These are phyloP conservation scores for Magallana angulata DNA, from an alignment of 1,140 invertebrate species.

Conservation along the genomic window DNA sequence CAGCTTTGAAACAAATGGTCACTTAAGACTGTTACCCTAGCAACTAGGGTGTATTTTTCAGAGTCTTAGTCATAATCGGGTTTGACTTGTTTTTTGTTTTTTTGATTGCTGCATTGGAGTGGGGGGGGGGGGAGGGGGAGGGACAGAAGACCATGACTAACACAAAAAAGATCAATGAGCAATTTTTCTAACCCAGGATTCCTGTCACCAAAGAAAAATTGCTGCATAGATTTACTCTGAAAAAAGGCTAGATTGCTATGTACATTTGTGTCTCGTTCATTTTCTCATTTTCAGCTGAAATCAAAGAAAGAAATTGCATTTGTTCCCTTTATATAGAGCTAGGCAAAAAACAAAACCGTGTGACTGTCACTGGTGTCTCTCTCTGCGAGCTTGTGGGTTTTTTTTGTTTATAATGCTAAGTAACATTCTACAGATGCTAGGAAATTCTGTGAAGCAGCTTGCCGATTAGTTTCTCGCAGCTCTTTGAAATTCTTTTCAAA, in stretches of 20 bases:
- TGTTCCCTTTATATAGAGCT: neutral
- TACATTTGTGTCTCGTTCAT: neutral
- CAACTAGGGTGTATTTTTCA: neutral
- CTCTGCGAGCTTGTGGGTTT: neutral
- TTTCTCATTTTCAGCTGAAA: slow-evolving; percentile 18
- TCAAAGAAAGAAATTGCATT: neutral
- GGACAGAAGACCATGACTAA: neutral
- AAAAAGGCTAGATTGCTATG: slow-evolving; percentile 10
- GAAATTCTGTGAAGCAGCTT: neutral
- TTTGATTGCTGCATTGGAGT: neutral
- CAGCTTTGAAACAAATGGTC: neutral
- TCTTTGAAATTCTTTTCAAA: slow-evolving; percentile 4
- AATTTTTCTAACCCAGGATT: slow-evolving; percentile 5
- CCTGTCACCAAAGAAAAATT: slow-evolving; percentile 4
- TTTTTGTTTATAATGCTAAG: neutral
- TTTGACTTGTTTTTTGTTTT: neutral
- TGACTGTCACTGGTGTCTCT: neutral
- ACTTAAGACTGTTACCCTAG: neutral
- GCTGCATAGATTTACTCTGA: neutral
- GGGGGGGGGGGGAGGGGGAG: neutral
- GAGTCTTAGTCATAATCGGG: neutral
- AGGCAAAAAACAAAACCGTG: neutral
- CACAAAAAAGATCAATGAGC: slow-evolving; percentile 10
- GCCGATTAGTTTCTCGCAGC: slow-evolving; percentile 5
- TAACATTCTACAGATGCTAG: slow-evolving; percentile 19